These are phyloP conservation scores for Enteromius afrohamiltoni DNA, from an alignment of 2,797 vertebrate genomes.

Conservation along the genomic window DNA sequence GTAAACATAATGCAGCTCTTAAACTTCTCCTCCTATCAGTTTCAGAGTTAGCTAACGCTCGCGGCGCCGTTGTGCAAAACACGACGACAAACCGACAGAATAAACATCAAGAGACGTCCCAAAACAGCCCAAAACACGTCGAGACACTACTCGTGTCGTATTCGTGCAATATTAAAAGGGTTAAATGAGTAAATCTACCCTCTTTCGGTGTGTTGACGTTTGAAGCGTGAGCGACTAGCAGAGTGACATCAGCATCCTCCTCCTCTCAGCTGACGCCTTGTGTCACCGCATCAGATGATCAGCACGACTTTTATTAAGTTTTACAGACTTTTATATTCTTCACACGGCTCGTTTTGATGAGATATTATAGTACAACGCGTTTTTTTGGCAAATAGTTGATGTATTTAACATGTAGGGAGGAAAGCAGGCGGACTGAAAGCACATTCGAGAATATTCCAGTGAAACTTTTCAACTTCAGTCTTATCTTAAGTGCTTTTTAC, in stretches of 20 bases:
- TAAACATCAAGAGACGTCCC: background rate
- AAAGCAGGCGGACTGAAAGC: background rate
- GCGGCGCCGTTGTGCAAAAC: background rate
- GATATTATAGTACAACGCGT: too few relatives aligned
- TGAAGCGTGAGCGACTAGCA: background rate
- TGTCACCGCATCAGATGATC: slow-evolving; percentile 33
- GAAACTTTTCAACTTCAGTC: background rate
- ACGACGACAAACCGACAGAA: slow-evolving; percentile 1
- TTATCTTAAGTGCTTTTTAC: too few relatives aligned
- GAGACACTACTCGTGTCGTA: background rate
- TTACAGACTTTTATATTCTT: background rate
- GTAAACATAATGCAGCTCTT: background rate
- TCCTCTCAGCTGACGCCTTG: slow-evolving; percentile 29
- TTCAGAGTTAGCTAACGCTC: slow-evolving; percentile 31
- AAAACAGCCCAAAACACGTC: background rate
- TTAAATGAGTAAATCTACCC: background rate
- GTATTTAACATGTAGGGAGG: background rate
- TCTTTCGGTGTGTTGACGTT: background rate
- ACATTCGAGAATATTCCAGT: background rate
- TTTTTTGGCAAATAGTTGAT: background rate
- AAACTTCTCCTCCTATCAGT: background rate
- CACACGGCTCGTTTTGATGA: background rate
- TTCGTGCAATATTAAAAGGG: background rate
- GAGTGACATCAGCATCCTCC: slow-evolving; percentile 3
- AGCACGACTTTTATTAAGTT: background rate